Percentiles rank a stretch among this genome's conserved stretches.
Conservation (phyloP, 2,797 vertebrate species). For the Poeciliopsis paucimaculata region DNA sequence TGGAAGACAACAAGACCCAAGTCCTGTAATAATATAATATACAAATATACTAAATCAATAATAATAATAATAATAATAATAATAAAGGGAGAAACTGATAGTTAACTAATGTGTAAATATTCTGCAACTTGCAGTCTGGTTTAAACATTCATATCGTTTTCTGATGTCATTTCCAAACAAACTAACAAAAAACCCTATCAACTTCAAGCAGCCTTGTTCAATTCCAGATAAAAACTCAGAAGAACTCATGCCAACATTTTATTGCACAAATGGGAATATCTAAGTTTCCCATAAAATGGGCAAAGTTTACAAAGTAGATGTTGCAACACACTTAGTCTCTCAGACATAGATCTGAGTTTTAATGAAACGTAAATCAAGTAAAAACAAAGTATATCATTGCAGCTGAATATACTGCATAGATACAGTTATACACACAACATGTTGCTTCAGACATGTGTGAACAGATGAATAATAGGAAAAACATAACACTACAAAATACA, state of each 20-base stretch:
- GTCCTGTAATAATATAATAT: background rate
- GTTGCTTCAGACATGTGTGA: background rate
- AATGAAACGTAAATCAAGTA: background rate
- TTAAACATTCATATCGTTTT: background rate
- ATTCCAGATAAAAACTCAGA: background rate
- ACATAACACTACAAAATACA: constrained; percentile 3
- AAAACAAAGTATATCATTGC: too few relatives aligned
- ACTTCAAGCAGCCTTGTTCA: background rate
- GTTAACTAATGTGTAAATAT: background rate
- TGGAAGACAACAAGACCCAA: background rate
- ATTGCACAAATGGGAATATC: background rate
- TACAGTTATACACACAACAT: background rate
- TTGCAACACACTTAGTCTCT: background rate
- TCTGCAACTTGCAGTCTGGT: background rate
- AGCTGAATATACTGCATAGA: background rate
- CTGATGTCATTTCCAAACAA: background rate
- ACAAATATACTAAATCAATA: background rate
- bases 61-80: background rate
- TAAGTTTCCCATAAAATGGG: background rate
- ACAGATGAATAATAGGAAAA: background rate
- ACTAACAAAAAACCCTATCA: background rate
- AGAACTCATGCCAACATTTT: background rate
- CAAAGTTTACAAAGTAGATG: background rate
- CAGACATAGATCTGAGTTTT: background rate
- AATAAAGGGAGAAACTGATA: background rate